These are phyloP conservation scores for Amphimallon solstitiale DNA, from an alignment of 2,888 invertebrate species.

Conservation along the genomic window DNA sequence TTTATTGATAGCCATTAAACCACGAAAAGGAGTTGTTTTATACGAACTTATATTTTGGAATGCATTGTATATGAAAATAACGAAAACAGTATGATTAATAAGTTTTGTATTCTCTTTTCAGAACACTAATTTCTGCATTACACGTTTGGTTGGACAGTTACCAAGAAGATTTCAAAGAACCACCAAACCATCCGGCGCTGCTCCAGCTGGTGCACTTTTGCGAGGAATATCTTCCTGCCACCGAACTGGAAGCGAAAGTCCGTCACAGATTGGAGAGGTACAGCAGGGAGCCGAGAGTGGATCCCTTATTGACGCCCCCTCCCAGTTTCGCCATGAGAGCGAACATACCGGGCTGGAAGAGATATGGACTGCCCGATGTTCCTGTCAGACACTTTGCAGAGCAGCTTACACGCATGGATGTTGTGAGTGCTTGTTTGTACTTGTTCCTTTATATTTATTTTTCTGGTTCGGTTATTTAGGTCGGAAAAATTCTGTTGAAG, in stretches of 20 bases:
- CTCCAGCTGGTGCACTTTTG: constrained; percentile 87
- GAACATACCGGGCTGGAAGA: constrained; percentile 59
- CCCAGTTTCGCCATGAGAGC: constrained; percentile 63
- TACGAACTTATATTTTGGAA: too few relatives aligned
- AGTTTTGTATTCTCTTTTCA: constrained; percentile 1
- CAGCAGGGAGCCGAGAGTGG: constrained; percentile 71
- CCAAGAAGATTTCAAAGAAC: constrained; percentile 91
- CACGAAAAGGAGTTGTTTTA: too few relatives aligned
- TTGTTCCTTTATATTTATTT: too few relatives aligned
- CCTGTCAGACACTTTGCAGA: constrained; percentile 94
- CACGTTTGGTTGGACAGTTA: constrained; percentile 98
- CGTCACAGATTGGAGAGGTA: constrained; percentile 76
- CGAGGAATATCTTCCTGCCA: constrained; percentile 81
- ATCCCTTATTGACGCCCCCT: constrained; percentile 61
- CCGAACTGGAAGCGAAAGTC: constrained; percentile 85
- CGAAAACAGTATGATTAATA: too few relatives aligned
- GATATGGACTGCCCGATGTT: constrained; percentile 84
- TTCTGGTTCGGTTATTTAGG: neutral
- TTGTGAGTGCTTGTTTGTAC: constrained; percentile 67
- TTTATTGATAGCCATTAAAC: too few relatives aligned
- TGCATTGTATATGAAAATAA: too few relatives aligned
- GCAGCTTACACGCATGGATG: constrained; percentile 97
- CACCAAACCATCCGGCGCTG: constrained; percentile 82
- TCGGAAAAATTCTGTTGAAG: neutral
- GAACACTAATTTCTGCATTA: constrained; percentile 80